Conservation (phyloP, 2,797 vertebrate species). For the Rhinoraja longicauda region DNA sequence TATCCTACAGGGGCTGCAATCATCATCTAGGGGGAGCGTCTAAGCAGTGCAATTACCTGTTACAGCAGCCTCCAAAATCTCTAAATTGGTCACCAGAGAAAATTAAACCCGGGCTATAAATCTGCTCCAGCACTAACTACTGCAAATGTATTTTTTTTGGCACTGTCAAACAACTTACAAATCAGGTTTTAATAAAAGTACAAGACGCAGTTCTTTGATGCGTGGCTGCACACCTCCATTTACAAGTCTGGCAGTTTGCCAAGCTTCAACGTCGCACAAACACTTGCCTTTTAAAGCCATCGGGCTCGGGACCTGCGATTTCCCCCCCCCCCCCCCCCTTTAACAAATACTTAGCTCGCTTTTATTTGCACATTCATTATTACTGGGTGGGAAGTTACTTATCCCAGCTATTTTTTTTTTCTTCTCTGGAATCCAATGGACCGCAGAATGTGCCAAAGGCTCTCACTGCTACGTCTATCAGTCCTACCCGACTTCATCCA, state of each 20-base stretch:
- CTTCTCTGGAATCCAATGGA: not conserved
- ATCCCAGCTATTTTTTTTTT: not conserved
- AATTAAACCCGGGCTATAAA: not conserved
- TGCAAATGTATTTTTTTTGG: not conserved
- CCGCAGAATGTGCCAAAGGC: not conserved
- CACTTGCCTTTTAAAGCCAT: slow-evolving; percentile 27
- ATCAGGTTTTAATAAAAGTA: slow-evolving; percentile 27
- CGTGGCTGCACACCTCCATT: slow-evolving; percentile 23
- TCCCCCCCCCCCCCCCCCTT: not conserved
- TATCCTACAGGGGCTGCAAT: not conserved
- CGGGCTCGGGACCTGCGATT: not conserved
- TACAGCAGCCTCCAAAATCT: not conserved
- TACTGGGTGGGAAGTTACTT: not conserved
- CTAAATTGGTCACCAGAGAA: not conserved
- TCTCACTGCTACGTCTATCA: not conserved
- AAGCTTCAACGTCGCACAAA: not conserved
- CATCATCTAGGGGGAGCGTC: not conserved
- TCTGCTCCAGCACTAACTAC: not conserved
- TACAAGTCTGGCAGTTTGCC: not conserved
- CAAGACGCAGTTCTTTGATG: slow-evolving; percentile 28
- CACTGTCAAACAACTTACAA: not conserved
- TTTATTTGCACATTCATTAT: slow-evolving; percentile 1
- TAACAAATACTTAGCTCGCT: slow-evolving; percentile 4
- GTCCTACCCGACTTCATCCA: not conserved
- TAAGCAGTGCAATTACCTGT: not conserved